These are phyloP conservation scores for Loxodonta africana DNA, from an alignment of 2,113 vertebrate species.

Conservation along the genomic window DNA sequence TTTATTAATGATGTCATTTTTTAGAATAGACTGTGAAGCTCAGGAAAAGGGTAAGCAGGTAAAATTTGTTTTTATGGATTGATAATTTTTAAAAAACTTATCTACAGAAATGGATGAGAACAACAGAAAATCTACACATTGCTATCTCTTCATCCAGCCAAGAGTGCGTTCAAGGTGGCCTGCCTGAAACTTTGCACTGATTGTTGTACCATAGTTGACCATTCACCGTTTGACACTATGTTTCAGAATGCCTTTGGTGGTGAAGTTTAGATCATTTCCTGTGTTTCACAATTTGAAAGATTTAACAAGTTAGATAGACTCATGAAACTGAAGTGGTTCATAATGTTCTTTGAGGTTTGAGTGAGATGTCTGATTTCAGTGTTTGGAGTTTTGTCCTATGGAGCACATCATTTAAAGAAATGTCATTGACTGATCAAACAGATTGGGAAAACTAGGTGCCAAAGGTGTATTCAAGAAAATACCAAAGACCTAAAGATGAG, in stretches of 20 bases:
- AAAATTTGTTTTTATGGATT: constrained; percentile 66
- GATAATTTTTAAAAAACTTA: constrained; percentile 42
- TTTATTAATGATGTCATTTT: constrained; percentile 71
- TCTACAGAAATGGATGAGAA: constrained; percentile 42
- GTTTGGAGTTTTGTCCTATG: constrained; percentile 48
- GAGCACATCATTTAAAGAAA: constrained; percentile 48
- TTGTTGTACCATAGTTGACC: constrained; percentile 80
- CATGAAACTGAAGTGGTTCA: constrained; percentile 49
- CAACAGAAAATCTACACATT: constrained; percentile 53
- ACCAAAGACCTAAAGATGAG: constrained; percentile 88
- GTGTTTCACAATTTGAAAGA: constrained; percentile 62
- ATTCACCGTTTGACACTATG: constrained; percentile 77
- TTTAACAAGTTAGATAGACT: constrained; percentile 59
- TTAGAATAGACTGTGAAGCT: constrained; percentile 67
- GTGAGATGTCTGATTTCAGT: constrained; percentile 59
- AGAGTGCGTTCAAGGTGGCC: constrained; percentile 71
- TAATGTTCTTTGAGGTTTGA: constrained; percentile 70
- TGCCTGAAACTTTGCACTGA: constrained; percentile 76
- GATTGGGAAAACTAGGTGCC: constrained; percentile 84
- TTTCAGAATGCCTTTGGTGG: constrained; percentile 64
- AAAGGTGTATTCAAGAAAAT: constrained; percentile 87
- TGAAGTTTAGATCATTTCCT: constrained; percentile 73
- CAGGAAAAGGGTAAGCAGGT: constrained; percentile 72
- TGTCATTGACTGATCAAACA: constrained; percentile 69
- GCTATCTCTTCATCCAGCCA: constrained; percentile 76